Conservation (phyloP, 2,113 vertebrate species). For the Neomonachus schauinslandi region DNA sequence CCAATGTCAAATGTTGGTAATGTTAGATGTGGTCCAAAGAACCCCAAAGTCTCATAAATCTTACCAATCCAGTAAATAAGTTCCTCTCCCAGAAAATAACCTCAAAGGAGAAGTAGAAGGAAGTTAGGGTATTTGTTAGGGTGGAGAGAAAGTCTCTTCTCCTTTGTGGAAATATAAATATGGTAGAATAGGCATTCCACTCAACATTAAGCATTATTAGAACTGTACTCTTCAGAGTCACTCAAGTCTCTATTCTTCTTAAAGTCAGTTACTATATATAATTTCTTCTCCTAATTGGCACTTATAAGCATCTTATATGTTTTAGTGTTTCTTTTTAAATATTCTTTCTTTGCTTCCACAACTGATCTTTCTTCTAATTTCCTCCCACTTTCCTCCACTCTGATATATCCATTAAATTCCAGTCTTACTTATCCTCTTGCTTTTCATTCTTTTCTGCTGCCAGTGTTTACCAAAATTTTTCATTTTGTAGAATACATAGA, state of each 20-base stretch:
- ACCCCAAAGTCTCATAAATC: not conserved
- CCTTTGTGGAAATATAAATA: not conserved
- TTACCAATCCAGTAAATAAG: not conserved
- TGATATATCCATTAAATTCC: not conserved
- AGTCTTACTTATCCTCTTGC: not conserved
- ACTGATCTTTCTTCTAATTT: not conserved
- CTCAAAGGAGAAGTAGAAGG: not conserved
- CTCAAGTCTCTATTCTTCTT: not conserved
- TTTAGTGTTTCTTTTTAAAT: not conserved
- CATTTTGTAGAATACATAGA: not conserved
- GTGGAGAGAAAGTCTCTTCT: not conserved
- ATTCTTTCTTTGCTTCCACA: not conserved
- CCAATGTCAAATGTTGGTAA: not conserved
- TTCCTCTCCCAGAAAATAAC: not conserved
- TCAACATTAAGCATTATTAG: not conserved
- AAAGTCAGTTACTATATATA: not conserved
- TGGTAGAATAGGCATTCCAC: not conserved
- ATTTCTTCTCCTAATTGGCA: not conserved
- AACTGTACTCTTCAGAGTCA: not conserved
- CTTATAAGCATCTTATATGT: not conserved
- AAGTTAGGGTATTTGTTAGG: not conserved
- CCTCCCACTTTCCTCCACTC: not conserved
- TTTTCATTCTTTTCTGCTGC: not conserved
- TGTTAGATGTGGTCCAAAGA: not conserved
- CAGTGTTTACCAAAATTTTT: not conserved